Conservation (phyloP, 1,140 invertebrate genomes). For the Macrotrachela quadricornifera region DNA sequence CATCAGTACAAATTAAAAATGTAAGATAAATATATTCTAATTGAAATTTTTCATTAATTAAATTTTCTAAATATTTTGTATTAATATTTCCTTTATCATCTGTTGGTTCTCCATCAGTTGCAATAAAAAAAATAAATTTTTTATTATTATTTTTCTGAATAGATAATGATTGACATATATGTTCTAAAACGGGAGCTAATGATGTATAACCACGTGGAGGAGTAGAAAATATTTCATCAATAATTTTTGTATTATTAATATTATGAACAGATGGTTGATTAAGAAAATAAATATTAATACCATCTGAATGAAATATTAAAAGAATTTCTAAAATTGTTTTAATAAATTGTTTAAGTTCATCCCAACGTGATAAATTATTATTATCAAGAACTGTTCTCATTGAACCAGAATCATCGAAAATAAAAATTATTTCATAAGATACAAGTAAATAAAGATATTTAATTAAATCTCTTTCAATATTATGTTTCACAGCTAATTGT, state of each 20-base stretch:
- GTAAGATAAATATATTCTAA: neutral
- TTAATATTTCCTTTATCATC: conserved; percentile 1
- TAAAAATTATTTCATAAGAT: too few relatives aligned
- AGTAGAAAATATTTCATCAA: neutral
- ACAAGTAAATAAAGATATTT: too few relatives aligned
- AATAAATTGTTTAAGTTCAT: conserved; percentile 4
- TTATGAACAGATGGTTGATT: neutral
- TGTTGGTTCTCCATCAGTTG: conserved; percentile 5
- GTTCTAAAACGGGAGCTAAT: neutral
- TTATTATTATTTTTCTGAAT: neutral
- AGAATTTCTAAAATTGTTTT: conserved; percentile 5
- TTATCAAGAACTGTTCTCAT: too few relatives aligned
- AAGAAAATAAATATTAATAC: conserved; percentile 4
- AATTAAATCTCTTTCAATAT: too few relatives aligned
- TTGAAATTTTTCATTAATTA: too few relatives aligned
- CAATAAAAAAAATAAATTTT: conserved; percentile 1
- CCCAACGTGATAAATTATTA: conserved; percentile 3
- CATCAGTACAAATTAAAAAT: too few relatives aligned
- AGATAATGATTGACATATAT: neutral
- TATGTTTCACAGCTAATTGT: too few relatives aligned
- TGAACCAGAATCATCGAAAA: too few relatives aligned
- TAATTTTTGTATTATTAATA: neutral
- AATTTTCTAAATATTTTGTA: neutral
- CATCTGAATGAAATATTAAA: neutral
- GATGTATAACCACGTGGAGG: conserved; percentile 1